Percentiles rank a stretch among this genome's conserved stretches.
These are phyloP conservation scores for Trinectes maculatus DNA, from an alignment of 2,113 vertebrate genomes.

Conservation along the genomic window DNA sequence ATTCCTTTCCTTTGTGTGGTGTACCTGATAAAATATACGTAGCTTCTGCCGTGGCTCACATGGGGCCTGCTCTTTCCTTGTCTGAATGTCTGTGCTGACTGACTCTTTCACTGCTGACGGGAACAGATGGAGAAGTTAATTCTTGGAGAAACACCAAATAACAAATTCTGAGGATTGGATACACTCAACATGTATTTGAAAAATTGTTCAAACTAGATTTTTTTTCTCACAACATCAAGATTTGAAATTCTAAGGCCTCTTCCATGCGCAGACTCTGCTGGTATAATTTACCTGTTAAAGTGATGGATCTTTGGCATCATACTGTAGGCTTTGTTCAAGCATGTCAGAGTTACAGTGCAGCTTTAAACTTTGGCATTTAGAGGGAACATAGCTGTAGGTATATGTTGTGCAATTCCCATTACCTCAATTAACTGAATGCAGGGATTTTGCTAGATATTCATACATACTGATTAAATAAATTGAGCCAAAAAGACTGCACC, in stretches of 20 bases:
- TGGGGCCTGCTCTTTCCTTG: conserved; percentile 90
- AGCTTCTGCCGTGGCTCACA: conserved; percentile 95
- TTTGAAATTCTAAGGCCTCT: conserved; percentile 20
- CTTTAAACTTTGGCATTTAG: no score
- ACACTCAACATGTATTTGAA: conserved; percentile 14
- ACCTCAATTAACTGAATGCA: no score
- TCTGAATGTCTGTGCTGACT: conserved; percentile 89
- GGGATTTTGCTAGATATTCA: neutral
- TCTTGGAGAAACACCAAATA: conserved; percentile 24
- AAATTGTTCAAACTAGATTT: neutral
- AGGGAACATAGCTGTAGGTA: no score
- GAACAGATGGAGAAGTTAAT: conserved; percentile 59
- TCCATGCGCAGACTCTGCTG: conserved; percentile 10
- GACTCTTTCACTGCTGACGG: conserved; percentile 93
- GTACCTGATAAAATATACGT: conserved; percentile 98
- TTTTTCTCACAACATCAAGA: neutral
- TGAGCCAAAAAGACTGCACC: no score
- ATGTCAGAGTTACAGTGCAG: no score
- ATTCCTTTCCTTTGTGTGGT: conserved; percentile 6
- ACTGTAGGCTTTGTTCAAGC: no score
- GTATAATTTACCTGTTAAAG: neutral
- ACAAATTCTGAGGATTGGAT: conserved; percentile 16
- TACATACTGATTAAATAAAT: neutral
- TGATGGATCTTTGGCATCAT: neutral
- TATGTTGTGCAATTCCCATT: no score